A percentile compares a stretch with the other conserved stretches of the same genome.
Evolutionary conservation across 2,113 vertebrate species (phyloP).

Genomic region (Asarcornis scutulata): DNA sequence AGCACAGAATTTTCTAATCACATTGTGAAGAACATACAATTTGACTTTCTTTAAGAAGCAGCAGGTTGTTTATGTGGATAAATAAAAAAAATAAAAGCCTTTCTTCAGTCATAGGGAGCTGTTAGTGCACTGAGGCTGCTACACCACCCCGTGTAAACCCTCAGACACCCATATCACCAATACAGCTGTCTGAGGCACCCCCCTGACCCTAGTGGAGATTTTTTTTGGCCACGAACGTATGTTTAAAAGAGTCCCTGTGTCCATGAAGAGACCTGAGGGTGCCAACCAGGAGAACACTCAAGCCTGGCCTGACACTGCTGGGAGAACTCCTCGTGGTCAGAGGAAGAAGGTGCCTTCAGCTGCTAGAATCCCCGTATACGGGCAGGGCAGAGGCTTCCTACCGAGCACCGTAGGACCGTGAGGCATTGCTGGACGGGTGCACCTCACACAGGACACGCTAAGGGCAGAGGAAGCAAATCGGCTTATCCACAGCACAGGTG

Average conservation of each 20-base stretch:
- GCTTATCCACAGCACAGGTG: not conserved
- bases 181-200: not conserved
- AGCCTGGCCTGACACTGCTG: not conserved
- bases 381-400: not conserved
- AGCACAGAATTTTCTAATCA: not conserved
- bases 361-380: not conserved
- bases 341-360: not conserved
- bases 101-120: not conserved
- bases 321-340: not conserved
- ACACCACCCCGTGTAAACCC: not conserved
- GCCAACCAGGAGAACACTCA: not conserved
- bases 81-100: not conserved
- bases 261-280: not conserved
- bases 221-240: not conserved
- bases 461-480: not conserved
- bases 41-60: not conserved
- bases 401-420: not conserved
- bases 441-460: not conserved
- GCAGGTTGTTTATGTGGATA: not conserved
- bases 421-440: not conserved
- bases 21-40: not conserved
- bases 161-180: rapidly evolving
- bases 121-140: not conserved
- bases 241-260: not conserved
- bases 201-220: not conserved